These are phyloP conservation scores for Ips typographus DNA, from an alignment of 1,140 invertebrate genomes.

Conservation along the genomic window DNA sequence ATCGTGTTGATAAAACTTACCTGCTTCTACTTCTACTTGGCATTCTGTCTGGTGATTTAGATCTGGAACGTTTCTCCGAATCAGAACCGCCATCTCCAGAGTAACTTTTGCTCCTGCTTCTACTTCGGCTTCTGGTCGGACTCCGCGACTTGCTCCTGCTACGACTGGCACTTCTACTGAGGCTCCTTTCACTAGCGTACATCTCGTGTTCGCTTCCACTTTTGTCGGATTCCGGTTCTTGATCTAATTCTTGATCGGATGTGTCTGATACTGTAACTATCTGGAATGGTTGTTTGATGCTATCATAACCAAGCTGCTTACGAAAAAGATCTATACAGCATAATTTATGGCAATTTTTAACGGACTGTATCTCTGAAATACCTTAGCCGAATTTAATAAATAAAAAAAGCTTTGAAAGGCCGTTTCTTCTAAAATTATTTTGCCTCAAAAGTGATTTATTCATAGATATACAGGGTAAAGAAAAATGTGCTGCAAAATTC, in stretches of 20 bases:
- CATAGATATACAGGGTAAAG: too few species aligned
- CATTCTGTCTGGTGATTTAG: conserved; percentile 38
- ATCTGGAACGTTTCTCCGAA: conserved; percentile 37
- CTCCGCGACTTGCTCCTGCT: conserved; percentile 26
- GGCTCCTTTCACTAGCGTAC: conserved; percentile 18
- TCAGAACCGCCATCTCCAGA: conserved; percentile 24
- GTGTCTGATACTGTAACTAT: conserved; percentile 40
- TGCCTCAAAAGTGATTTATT: too few species aligned
- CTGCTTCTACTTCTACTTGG: conserved; percentile 19
- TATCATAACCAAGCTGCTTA: not conserved
- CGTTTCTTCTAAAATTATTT: too few species aligned
- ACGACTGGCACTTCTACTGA: conserved; percentile 22
- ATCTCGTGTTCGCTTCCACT: conserved; percentile 26
- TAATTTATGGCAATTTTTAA: too few species aligned
- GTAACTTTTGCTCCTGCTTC: conserved; percentile 32
- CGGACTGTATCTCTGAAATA: too few species aligned
- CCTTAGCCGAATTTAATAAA: too few species aligned
- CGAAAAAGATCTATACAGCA: too few species aligned
- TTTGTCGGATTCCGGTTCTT: conserved; percentile 26
- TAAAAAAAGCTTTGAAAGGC: too few species aligned
- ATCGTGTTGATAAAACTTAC: not conserved
- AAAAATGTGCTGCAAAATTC: too few species aligned
- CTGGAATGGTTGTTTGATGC: conserved; percentile 12
- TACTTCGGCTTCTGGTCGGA: conserved; percentile 22
- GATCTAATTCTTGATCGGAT: conserved; percentile 35